Conservation (phyloP, 1,140 invertebrate species). For the Hypsibius dujardini region DNA sequence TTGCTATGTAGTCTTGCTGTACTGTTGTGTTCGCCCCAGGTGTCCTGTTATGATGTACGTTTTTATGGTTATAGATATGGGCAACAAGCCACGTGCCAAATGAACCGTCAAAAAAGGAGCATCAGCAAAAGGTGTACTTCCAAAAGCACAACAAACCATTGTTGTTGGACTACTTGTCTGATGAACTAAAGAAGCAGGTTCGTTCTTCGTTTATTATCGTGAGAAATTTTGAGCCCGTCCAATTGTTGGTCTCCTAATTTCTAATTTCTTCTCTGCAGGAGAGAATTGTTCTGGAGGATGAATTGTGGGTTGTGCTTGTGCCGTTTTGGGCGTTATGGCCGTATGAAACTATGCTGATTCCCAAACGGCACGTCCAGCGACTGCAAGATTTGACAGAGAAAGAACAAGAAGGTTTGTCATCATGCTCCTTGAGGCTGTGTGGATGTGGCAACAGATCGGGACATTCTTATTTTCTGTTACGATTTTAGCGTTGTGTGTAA, state of each 20-base stretch:
- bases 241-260: too few species aligned
- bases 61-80: constrained; percentile 52
- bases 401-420: constrained; percentile 31
- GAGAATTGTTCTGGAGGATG: constrained; percentile 62
- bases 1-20: constrained; percentile 17
- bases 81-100: constrained; percentile 76
- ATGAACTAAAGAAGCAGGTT: constrained; percentile 55
- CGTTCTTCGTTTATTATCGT: constrained; percentile 20
- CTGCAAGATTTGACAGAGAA: constrained; percentile 38
- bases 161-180: constrained; percentile 62
- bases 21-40: constrained; percentile 20
- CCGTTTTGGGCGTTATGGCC: constrained; percentile 95
- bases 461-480: constrained; percentile 13
- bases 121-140: constrained; percentile 56
- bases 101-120: constrained; percentile 60
- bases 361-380: constrained; percentile 51
- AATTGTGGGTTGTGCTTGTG: constrained; percentile 71
- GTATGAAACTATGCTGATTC: constrained; percentile 81
- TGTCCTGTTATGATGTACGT: too few species aligned
- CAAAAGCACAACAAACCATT: constrained; percentile 50
- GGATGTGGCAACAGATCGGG: constrained; percentile 9
- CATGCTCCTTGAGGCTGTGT: not conserved
- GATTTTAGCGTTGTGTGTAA: constrained; percentile 44
- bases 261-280: constrained; percentile 40
- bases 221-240: too few species aligned